Conservation (phyloP, 2,888 invertebrate species). For the Meteorus colon region DNA sequence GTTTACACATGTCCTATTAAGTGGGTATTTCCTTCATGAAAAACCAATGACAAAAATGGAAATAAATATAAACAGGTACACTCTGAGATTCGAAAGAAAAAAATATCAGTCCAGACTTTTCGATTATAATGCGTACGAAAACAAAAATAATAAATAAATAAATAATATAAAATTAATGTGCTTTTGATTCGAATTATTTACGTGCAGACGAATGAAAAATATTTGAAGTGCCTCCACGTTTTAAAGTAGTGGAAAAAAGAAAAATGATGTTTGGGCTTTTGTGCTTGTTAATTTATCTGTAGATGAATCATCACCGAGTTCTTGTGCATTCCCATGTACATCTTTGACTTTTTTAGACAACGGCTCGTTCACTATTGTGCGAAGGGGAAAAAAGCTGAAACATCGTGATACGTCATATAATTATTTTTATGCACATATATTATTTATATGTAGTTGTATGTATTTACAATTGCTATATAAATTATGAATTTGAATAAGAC, state of each 20-base stretch:
- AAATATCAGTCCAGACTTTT: constrained; percentile 5
- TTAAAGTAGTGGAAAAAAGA: constrained; percentile 28
- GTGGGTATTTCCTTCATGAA: neutral
- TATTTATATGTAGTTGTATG: constrained; percentile 40
- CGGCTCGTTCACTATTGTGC: constrained; percentile 57
- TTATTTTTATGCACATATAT: constrained; percentile 50
- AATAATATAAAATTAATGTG: neutral
- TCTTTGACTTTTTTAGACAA: constrained; percentile 36
- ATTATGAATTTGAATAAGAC: constrained; percentile 46
- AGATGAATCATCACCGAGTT: constrained; percentile 5
- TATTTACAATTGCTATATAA: constrained; percentile 44
- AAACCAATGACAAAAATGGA: neutral
- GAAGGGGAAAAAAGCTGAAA: constrained; percentile 71
- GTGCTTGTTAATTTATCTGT: constrained; percentile 15
- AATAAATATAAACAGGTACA: constrained; percentile 13
- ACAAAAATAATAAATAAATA: constrained; percentile 8
- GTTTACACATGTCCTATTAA: too few relatives aligned
- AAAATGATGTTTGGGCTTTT: constrained; percentile 26
- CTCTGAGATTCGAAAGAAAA: neutral
- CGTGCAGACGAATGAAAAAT: neutral
- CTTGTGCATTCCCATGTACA: neutral
- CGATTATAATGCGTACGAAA: constrained; percentile 1
- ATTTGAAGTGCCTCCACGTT: too few relatives aligned
- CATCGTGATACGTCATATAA: constrained; percentile 59
- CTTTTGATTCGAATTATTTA: constrained; percentile 20